Evolutionary conservation across 2,113 vertebrate species (phyloP).

Genomic region (Rhinoderma darwinii): DNA sequence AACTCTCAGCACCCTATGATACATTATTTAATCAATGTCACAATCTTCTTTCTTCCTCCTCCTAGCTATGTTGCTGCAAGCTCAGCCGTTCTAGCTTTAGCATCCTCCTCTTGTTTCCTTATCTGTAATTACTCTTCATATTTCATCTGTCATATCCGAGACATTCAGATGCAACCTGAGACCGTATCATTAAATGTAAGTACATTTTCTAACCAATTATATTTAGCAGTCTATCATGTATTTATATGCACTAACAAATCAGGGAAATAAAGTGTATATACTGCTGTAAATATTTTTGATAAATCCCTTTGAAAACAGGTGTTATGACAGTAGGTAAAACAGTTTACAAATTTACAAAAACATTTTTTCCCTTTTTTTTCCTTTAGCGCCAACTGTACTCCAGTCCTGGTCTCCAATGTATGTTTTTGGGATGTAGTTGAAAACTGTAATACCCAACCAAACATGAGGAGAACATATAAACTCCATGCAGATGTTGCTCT

Average conservation of each 20-base stretch:
- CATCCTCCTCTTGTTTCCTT: conserved; percentile 46
- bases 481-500: no score
- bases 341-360: neutral
- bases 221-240: conserved; percentile 44
- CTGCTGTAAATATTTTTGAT: conserved; percentile 21
- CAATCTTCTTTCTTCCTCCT: conserved; percentile 1
- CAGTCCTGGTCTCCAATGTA: no score
- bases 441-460: no score
- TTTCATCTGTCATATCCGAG: conserved; percentile 53
- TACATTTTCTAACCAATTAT: conserved; percentile 54
- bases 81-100: conserved; percentile 37
- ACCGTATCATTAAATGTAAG: conserved; percentile 52
- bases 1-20: conserved; percentile 16
- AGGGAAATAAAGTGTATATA: conserved; percentile 10
- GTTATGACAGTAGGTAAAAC: neutral
- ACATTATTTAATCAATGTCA: conserved; percentile 32
- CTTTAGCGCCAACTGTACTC: neutral
- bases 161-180: conserved; percentile 47
- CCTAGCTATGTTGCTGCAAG: conserved; percentile 8
- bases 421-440: no score
- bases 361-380: neutral
- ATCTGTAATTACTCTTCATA: conserved; percentile 53
- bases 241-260: conserved; percentile 36
- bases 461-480: no score
- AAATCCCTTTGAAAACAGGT: neutral